Conservation (phyloP, 1,140 invertebrate genomes). For the Trachymyrmex cornetzi region DNA sequence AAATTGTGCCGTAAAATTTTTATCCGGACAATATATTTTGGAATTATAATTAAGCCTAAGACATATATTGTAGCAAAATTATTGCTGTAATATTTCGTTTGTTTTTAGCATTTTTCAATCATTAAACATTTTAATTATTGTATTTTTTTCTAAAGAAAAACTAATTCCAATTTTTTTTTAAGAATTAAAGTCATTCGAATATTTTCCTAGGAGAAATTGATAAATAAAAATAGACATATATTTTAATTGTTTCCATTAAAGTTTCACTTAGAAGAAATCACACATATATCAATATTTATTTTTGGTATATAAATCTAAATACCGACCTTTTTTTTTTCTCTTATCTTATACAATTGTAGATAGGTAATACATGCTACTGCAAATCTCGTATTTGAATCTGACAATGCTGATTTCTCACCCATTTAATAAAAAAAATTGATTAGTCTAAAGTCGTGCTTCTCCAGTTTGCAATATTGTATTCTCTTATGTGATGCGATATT, state of each 20-base stretch:
- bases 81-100: not conserved
- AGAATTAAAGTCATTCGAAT: not conserved
- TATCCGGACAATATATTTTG: not conserved
- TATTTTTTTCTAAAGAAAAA: not conserved
- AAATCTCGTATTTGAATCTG: not conserved
- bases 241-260: not conserved
- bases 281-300: conserved; percentile 20
- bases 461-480: not conserved
- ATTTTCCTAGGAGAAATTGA: not conserved
- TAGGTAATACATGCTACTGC: not conserved
- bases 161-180: not conserved
- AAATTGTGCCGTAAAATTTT: conserved; percentile 17
- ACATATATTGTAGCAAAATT: conserved; percentile 1
- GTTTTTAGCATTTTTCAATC: not conserved
- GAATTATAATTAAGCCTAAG: not conserved
- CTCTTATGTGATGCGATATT: not conserved
- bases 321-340: not conserved
- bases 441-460: not conserved
- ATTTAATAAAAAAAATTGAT: not conserved
- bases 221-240: not conserved
- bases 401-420: not conserved
- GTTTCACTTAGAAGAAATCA: not conserved
- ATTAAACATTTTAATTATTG: not conserved
- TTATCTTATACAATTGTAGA: not conserved
- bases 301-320: conserved; percentile 4